These are phyloP conservation scores for Phaethornis superciliosus DNA, from an alignment of 2,113 vertebrate genomes.

Conservation along the genomic window DNA sequence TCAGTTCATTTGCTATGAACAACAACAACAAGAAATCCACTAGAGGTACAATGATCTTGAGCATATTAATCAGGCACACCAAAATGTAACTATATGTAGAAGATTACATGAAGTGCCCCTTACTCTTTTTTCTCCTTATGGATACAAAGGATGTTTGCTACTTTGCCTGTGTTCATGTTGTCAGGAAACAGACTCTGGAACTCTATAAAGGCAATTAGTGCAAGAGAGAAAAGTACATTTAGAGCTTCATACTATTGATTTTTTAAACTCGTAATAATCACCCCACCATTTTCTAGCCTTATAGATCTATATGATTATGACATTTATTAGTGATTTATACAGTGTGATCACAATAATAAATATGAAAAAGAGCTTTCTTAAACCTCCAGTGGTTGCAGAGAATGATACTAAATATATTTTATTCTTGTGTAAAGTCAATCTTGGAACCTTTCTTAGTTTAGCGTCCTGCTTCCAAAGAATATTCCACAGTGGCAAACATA, in stretches of 20 bases:
- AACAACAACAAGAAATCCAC: background rate
- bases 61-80: background rate
- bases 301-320: background rate
- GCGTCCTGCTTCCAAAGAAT: background rate
- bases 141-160: background rate
- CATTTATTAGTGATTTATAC: background rate
- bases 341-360: background rate
- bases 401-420: background rate
- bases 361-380: background rate
- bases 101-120: background rate
- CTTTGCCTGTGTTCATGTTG: background rate
- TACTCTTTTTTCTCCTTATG: background rate
- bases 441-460: background rate
- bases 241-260: background rate
- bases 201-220: background rate
- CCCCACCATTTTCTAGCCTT: background rate
- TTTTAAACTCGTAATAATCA: background rate
- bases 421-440: background rate
- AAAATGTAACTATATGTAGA: background rate
- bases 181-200: background rate
- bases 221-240: background rate
- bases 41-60: background rate
- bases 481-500: background rate
- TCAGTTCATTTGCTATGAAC: background rate
- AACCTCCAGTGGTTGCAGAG: background rate